These are phyloP conservation scores for Ennomos fuscantarius DNA, from an alignment of 2,888 invertebrate genomes.

Conservation along the genomic window DNA sequence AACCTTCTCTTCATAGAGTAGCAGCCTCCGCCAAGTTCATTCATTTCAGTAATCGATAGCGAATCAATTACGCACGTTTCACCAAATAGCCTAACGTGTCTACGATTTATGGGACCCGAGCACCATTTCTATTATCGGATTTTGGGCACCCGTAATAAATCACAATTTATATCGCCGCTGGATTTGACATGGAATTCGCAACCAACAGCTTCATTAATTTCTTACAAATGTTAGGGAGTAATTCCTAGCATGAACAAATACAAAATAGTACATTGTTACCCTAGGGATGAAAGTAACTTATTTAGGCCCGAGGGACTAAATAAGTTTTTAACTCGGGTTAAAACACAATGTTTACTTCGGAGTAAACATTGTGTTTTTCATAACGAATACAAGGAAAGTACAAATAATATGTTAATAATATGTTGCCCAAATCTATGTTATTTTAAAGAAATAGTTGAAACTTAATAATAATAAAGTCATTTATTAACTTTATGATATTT, in stretches of 20 bases:
- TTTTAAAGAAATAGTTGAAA: no score
- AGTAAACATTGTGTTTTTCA: no score
- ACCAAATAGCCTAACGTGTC: constrained; percentile 30
- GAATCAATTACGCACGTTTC: constrained; percentile 36
- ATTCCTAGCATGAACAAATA: not conserved
- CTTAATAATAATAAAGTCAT: no score
- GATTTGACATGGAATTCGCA: constrained; percentile 38
- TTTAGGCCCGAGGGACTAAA: no score
- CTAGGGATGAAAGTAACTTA: no score
- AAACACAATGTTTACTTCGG: no score
- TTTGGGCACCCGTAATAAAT: constrained; percentile 47
- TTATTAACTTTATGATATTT: no score
- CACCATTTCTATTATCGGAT: constrained; percentile 41
- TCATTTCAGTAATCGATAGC: constrained; percentile 26
- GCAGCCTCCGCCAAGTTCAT: constrained; percentile 5
- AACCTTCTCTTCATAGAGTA: not conserved
- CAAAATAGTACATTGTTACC: no score
- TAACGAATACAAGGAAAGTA: no score
- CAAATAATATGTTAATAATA: no score
- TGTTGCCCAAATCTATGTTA: no score
- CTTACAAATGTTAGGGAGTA: constrained; percentile 15
- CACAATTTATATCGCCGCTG: constrained; percentile 46
- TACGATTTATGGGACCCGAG: constrained; percentile 29
- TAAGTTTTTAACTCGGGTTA: no score
- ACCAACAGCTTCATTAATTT: constrained; percentile 37